These are phyloP conservation scores for Drosophila orena DNA, from an alignment of 1,140 invertebrate species.

Conservation along the genomic window DNA sequence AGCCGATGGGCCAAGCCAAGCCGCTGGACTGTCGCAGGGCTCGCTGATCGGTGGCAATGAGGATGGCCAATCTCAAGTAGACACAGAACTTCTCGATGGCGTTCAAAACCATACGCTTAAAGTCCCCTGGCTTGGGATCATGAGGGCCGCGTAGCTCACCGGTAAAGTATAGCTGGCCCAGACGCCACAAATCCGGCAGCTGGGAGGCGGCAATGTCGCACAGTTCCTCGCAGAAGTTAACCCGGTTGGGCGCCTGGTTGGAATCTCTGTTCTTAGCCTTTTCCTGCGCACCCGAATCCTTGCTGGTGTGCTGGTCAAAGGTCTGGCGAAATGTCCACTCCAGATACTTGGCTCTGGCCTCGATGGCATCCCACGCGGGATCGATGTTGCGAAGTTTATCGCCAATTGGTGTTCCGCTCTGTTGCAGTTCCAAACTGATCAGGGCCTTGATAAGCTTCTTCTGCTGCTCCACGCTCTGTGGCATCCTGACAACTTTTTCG, in stretches of 20 bases:
- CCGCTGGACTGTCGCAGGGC: constrained; percentile 78
- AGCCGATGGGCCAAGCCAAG: constrained; percentile 84
- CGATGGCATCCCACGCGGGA: constrained; percentile 97
- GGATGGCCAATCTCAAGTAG: constrained; percentile 88
- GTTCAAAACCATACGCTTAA: constrained; percentile 88
- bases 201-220: constrained; percentile 83
- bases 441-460: constrained; percentile 94
- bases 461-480: constrained; percentile 96
- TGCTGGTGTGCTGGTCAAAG: constrained; percentile 76
- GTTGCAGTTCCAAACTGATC: constrained; percentile 88
- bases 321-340: constrained; percentile 85
- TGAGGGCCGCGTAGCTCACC: constrained; percentile 91
- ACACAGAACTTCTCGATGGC: constrained; percentile 89
- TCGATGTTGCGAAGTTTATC: constrained; percentile 86
- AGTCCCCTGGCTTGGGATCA: constrained; percentile 86
- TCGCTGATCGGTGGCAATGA: constrained; percentile 86
- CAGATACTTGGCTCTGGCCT: constrained; percentile 91
- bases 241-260: constrained; percentile 70
- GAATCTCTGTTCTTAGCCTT: constrained; percentile 74
- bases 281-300: constrained; percentile 63
- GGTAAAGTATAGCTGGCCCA: constrained; percentile 95
- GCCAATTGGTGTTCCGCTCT: constrained; percentile 71
- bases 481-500: constrained; percentile 94
- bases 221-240: constrained; percentile 83
- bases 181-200: constrained; percentile 93